Evolutionary conservation across 2,797 vertebrate genomes (phyloP).

Genomic region (Karalla daura): DNA sequence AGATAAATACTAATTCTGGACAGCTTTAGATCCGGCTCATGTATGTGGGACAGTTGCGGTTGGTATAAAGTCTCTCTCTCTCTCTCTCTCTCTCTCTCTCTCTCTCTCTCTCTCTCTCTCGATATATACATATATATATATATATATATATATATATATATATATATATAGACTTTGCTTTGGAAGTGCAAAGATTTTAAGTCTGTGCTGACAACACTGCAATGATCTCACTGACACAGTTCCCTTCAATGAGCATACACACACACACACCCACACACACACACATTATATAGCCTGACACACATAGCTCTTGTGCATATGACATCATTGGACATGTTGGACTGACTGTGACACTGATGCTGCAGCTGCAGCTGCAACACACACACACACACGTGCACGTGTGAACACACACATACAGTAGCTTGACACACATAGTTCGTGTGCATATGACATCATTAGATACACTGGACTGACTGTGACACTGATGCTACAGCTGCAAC

Average conservation of each 20-base stretch:
- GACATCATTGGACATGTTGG: conserved; percentile 51
- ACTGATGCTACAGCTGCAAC: conserved; percentile 60
- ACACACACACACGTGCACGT: conserved; percentile 27
- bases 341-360: conserved; percentile 43
- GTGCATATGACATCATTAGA: conserved; percentile 56
- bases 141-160: too few relatives aligned
- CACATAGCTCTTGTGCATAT: conserved; percentile 40
- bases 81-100: too few relatives aligned
- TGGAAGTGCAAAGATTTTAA: neutral
- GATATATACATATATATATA: too few relatives aligned
- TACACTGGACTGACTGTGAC: conserved; percentile 33
- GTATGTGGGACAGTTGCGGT: too few relatives aligned
- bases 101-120: too few relatives aligned
- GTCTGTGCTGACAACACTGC: conserved; percentile 8
- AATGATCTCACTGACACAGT: conserved; percentile 47
- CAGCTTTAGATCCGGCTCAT: too few relatives aligned
- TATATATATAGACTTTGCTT: neutral
- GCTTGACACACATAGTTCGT: conserved; percentile 21
- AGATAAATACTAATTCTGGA: too few relatives aligned
- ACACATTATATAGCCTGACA: conserved; percentile 12
- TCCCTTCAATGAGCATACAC: conserved; percentile 11
- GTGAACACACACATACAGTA: conserved; percentile 8
- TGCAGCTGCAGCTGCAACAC: conserved; percentile 56
- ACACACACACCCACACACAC: conserved; percentile 12
- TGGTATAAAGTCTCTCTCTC: too few relatives aligned